phyloP scores from a whole-genome alignment of 2,797 vertebrate genomes.

The Bovichtus variegatus region DNA sequence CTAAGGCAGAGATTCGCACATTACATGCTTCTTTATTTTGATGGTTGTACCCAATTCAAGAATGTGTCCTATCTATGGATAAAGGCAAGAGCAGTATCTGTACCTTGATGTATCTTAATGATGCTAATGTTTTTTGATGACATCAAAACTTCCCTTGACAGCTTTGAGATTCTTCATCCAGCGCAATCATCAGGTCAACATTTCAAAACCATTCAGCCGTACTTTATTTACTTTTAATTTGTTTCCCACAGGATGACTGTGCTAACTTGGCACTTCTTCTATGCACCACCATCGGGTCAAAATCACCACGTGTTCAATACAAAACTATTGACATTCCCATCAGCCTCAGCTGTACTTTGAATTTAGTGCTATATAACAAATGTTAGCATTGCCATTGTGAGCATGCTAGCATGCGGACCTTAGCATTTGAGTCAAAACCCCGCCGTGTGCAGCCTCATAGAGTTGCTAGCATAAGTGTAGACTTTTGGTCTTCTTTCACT shows the following conservation, averaged over 20 bases:
- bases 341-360: not conserved
- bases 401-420: not conserved
- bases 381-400: not conserved
- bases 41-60: not conserved
- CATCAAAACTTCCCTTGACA: not conserved
- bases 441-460: not conserved
- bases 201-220: not conserved
- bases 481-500: no score
- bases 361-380: not conserved
- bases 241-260: not conserved
- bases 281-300: not conserved
- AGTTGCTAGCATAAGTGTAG: not conserved
- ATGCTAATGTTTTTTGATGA: not conserved
- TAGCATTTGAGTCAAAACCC: not conserved
- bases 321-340: not conserved
- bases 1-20: constrained; percentile 6
- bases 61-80: not conserved
- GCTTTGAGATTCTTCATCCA: not conserved
- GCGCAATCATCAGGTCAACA: not conserved
- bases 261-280: not conserved
- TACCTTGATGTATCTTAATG: not conserved
- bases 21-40: not conserved
- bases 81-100: not conserved
- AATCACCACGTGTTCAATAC: not conserved
- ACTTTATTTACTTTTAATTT: not conserved